Evolutionary conservation across 1,140 invertebrate genomes (phyloP), one percentile per base, ranked within the genome.

Genomic region (Proales similis): DNA sequence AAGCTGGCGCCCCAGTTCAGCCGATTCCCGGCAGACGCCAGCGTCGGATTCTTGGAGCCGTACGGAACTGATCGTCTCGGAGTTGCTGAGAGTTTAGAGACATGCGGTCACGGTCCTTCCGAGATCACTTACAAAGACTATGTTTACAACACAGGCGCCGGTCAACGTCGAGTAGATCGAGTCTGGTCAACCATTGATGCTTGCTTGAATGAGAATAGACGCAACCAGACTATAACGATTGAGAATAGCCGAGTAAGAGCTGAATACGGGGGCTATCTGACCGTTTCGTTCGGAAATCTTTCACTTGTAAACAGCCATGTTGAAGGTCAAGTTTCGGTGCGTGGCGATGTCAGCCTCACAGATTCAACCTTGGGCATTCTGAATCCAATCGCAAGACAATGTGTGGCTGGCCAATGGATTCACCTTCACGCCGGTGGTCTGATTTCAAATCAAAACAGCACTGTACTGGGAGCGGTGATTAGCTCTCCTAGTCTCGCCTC

Each of bases 31-130:
- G 5, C 19, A 26, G 47, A 48, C 19, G 33, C 29, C 14, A 11
- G 2, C 17, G 4, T 48, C 2, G 11, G 33, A 17, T 48, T 48
- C 33, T 48, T 48, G 14, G 20, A 48, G 29, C 20, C 47, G 5
- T 48, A 48, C 20, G 47, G 47, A 26, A 48, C 47, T 26, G 47
- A 48, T 4, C 20, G 33, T 48, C n/a, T 30, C 33, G 47, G 47
- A 2, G 22, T 26, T 26, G 26, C 47, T 2, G 33, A 12, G 17
- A 30, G 29, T 11, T 48, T 14, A 30, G 47, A 48, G 6, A 3
- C 47, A 3, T 48, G 47, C 33, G 47, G 47, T 48, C 47, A 48
- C 33, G 47, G 47, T 27, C 47, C 47, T 30, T 48, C 47, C 17
- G 7, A 48, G 33, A 14, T 48, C 3, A 27, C 20, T 2, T 48